Percentiles rank a stretch among this genome's conserved stretches.
Conservation (phyloP, 2,888 invertebrate genomes). For the Pardosa pseudoannulata region DNA sequence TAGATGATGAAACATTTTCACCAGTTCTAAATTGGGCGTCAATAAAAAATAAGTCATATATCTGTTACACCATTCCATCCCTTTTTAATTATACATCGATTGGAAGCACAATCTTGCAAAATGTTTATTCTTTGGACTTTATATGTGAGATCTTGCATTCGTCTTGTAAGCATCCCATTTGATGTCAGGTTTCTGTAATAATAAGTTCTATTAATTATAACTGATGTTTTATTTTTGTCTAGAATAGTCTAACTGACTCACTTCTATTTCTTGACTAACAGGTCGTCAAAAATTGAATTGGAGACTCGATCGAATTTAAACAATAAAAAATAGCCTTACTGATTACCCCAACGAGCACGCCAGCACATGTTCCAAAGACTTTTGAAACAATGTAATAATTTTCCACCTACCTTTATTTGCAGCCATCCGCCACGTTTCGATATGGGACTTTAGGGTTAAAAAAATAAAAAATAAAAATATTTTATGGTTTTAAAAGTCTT, state of each 20-base stretch:
- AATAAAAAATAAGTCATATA: too few species aligned
- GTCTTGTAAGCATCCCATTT: conserved; percentile 11
- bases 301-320: neutral
- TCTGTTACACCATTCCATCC: too few species aligned
- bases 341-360: neutral
- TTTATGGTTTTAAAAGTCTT: too few species aligned
- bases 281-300: neutral
- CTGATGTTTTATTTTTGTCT: conserved; percentile 7
- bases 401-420: conserved; percentile 1
- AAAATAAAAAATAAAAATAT: too few species aligned
- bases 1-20: too few species aligned
- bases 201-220: conserved; percentile 49
- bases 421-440: too few species aligned
- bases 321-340: neutral
- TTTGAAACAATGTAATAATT: neutral
- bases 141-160: neutral
- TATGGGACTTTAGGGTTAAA: too few species aligned
- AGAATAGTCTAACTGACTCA: neutral
- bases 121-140: too few species aligned
- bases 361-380: neutral
- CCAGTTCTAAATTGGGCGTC: too few species aligned
- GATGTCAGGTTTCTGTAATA: conserved; percentile 34
- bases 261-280: neutral
- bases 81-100: too few species aligned
- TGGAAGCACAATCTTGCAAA: too few species aligned